Base-by-base conservation (phyloP, 2,113 vertebrate genomes). In the Phodopus roborovskii region DNA sequence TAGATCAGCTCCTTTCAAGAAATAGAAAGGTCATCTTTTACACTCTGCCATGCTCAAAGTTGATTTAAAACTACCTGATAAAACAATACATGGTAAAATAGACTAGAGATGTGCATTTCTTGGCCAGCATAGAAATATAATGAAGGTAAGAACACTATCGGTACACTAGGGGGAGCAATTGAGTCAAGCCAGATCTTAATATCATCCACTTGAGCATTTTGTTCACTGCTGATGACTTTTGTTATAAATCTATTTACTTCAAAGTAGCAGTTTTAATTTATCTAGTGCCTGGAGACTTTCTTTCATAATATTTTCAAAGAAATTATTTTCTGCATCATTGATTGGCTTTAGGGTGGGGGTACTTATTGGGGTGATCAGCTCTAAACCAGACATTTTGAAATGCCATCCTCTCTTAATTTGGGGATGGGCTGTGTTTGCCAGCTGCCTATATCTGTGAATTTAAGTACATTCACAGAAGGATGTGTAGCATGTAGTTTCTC, bases 101-200 rank as follows among this genome's bases (percentile, higher is more conserved):
- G 78, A 22, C 58, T 42, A 77, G 74, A 88, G n/a, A 45, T 87
- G 53, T 83, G 1, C 1, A 4, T 96, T 97, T 86, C 94, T 74
- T 77, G 88, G 36, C 87, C 50, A 42, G 20, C 53, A 58, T n/a
- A 94, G 75, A 64, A 91, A 19, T 71, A 7, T 10, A 5, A 48
- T 30, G 19, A 89, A 16, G 19, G n/a, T 91, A 82, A 75, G 36
- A 77, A 48, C 68, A 24, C 68, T 28, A 75, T 62, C 70, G 2
- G 6, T 56, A 15, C 97, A 74, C 95, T 90, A 96, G 98, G 98
- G 70, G 97, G 98, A 93, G 97, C 95, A 58, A 88, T 93, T 91
- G 95, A 50, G 92, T 97, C 88, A 74, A 79, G 45, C n/a, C 53
- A 50, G 77, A 88, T 79, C 64, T 56, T 68, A 28, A n/a, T 75